Base-by-base conservation (phyloP, 1,140 invertebrate genomes). In the Druon quercuslanigerum region DNA sequence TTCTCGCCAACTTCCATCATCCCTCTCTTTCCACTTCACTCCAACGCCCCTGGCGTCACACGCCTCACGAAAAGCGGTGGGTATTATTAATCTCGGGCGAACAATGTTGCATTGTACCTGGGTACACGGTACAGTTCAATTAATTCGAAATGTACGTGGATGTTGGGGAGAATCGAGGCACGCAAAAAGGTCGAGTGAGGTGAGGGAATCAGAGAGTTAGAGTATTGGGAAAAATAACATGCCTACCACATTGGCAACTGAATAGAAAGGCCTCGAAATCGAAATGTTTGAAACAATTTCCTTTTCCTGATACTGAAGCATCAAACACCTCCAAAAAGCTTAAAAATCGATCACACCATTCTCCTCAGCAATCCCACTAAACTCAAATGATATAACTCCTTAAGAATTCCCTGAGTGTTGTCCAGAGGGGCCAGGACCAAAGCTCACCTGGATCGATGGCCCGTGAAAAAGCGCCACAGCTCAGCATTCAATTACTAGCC, bases 81-180 rank as follows among this genome's bases (percentile, higher is more conserved):
- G 75, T 74, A 83, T 87, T 87, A 87, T 87, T 85, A 87, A 85
- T 87, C 82, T 83, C 76, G 66, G 19, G 80, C 76, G 54, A 60
- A 84, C 84, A 83, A 87, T 83, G 82, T 86, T 84, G 84, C 87
- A 85, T 86, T 88, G 86, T 86, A 83, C 76, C 76, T 57, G 66
- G 75, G 78, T 79, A 75, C 79, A 66, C 60, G 25, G 71, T 79
- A 81, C 81, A 77, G 80, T 86, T 86, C 85, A 87, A 87, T 87
- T 87, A 87, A 87, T 86, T 84, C 78, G 78, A 80, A 85, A 87
- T 83, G 76, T 82, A 80, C 82, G 79, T 71, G 80, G 75, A 83
- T 82, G 73, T 52, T 75, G 50, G 60, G 33, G 54, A 16, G 71
- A 70, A 76, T 56, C 54, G 73, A 79, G 80, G 74, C 79, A 82